Evolutionary conservation across 2,113 vertebrate genomes (phyloP).

Genomic region (Oxyruncus cristatus): DNA sequence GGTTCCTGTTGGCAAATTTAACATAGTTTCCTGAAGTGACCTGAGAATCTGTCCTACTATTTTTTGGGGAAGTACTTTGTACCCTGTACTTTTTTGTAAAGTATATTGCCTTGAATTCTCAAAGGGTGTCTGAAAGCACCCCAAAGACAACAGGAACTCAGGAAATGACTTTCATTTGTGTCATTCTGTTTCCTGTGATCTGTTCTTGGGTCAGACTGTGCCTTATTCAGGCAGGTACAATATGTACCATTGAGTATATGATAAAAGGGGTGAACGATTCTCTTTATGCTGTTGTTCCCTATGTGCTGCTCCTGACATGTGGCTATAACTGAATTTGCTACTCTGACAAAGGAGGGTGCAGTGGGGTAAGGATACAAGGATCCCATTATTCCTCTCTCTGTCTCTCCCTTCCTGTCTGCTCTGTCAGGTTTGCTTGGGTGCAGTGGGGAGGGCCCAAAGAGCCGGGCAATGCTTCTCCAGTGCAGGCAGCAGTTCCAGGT

Average conservation of each 20-base stretch:
- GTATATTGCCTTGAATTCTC: neutral
- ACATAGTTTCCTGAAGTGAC: neutral
- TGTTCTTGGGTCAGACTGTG: neutral
- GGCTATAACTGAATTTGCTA: neutral
- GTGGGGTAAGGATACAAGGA: neutral
- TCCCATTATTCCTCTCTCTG: neutral
- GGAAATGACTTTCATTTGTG: neutral
- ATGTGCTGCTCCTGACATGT: neutral
- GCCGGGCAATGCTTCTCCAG: neutral
- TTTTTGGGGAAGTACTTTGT: neutral
- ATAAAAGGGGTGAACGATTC: neutral
- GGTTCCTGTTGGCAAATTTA: neutral
- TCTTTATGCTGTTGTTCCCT: neutral
- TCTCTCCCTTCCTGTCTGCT: fast-evolving
- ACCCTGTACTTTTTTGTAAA: neutral
- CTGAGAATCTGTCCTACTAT: neutral
- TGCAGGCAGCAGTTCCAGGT: neutral
- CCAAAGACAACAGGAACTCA: neutral
- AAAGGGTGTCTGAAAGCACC: neutral
- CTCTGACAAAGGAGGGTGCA: neutral
- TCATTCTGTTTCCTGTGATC: neutral
- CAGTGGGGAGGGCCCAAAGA: neutral
- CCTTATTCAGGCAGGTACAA: neutral
- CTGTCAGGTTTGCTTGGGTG: neutral
- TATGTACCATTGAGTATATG: fast-evolving